phyloP scores from a whole-genome alignment of 2,797 vertebrate species.

The Anguilla megastoma region DNA sequence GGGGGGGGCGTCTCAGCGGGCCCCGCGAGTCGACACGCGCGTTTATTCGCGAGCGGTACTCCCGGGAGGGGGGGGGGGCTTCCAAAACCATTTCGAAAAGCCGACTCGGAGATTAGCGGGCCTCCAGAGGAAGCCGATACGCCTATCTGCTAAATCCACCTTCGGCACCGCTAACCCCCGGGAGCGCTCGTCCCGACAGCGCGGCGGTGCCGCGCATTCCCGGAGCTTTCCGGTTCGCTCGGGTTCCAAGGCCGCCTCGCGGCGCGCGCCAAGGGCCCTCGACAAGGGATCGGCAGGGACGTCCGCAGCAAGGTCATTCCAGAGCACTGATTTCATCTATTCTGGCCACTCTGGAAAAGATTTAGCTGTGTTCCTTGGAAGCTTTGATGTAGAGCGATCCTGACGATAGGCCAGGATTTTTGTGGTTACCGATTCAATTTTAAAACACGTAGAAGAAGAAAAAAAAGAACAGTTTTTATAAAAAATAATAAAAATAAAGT shows the following conservation, averaged over 20 bases:
- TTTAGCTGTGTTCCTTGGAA: conserved; percentile 42
- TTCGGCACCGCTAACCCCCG: conserved; percentile 17
- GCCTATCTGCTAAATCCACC: conserved; percentile 22
- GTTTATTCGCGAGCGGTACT: neutral
- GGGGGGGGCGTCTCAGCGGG: neutral
- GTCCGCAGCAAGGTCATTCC: conserved; percentile 39
- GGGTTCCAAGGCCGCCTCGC: conserved; percentile 42
- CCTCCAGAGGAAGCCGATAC: conserved; percentile 14
- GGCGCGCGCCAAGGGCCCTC: conserved; percentile 37
- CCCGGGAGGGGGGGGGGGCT: neutral
- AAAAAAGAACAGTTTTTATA: conserved; percentile 25
- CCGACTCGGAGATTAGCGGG: conserved; percentile 11
- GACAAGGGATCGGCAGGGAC: conserved; percentile 37
- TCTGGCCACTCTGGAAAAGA: conserved; percentile 42
- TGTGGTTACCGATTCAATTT: conserved; percentile 39
- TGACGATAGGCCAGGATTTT: conserved; percentile 41
- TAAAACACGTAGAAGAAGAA: conserved; percentile 32
- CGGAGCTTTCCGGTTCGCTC: conserved; percentile 27
- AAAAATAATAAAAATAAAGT: conserved; percentile 29
- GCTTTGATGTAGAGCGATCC: conserved; percentile 31
- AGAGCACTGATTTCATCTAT: conserved; percentile 44
- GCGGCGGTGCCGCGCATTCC: conserved; percentile 29
- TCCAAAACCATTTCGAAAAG: neutral
- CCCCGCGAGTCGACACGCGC: neutral
- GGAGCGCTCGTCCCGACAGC: conserved; percentile 11